phyloP scores from a whole-genome alignment of 2,113 vertebrate species.

The Dasyornis broadbenti region DNA sequence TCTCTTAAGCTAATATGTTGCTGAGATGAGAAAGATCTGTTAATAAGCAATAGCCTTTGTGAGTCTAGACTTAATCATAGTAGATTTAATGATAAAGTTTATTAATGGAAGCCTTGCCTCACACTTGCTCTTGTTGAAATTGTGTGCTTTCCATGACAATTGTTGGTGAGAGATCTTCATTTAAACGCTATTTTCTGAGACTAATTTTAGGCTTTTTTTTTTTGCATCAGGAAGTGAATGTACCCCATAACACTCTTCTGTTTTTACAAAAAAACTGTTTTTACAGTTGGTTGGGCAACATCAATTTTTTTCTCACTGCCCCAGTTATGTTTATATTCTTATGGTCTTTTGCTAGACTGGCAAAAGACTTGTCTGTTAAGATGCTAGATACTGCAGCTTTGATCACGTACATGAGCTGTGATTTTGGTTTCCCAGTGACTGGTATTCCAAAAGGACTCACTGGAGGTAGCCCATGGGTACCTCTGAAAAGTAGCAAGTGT shows the following conservation, averaged over 20 bases:
- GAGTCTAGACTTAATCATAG: not conserved
- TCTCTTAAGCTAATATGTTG: not conserved
- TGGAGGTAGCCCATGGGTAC: not conserved
- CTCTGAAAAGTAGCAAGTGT: not conserved
- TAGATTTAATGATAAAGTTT: conserved; percentile 14
- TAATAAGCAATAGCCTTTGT: not conserved
- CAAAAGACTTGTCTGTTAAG: not conserved
- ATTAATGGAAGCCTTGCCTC: not conserved
- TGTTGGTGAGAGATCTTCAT: not conserved
- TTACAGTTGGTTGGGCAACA: not conserved
- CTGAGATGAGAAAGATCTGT: not conserved
- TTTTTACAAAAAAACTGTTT: not conserved
- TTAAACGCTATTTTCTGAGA: not conserved
- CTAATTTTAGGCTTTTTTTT: not conserved
- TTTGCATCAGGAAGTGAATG: not conserved
- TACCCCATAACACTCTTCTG: not conserved
- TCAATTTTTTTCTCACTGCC: not conserved
- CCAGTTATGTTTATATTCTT: not conserved
- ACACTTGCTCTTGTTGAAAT: not conserved
- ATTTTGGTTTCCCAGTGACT: not conserved
- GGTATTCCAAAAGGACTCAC: not conserved
- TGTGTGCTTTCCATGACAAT: not conserved
- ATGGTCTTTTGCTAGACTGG: not conserved
- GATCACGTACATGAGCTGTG: not conserved
- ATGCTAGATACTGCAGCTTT: not conserved